Conservation (phyloP, 2,113 vertebrate species). For the Pristiophorus japonicus region DNA sequence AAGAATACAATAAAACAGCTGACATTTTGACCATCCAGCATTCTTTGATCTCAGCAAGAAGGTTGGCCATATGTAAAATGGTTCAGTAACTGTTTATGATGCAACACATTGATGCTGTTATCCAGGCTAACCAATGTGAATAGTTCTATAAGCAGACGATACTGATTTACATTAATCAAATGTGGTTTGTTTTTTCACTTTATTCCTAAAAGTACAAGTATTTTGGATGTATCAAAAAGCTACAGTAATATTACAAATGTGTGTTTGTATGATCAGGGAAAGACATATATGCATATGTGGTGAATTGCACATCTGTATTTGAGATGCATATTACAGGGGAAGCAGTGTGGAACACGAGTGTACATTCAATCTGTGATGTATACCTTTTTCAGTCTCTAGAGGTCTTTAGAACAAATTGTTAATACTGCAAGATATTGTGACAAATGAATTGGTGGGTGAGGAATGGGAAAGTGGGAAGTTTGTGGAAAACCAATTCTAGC, state of each 20-base stretch:
- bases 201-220: not conserved
- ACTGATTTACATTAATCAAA: not conserved
- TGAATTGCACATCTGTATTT: not conserved
- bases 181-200: not conserved
- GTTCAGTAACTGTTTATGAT: not conserved
- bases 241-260: not conserved
- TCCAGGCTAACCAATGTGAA: not conserved
- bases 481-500: not conserved
- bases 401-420: not conserved
- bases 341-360: not conserved
- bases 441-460: not conserved
- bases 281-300: not conserved
- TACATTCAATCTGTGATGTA: not conserved
- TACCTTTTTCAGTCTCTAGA: not conserved
- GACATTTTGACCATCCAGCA: not conserved
- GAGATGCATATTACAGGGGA: not conserved
- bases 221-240: not conserved
- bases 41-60: not conserved
- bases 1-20: not conserved
- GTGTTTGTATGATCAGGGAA: not conserved
- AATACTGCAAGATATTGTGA: not conserved
- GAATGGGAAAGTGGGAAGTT: not conserved
- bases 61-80: not conserved
- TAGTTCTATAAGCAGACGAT: not conserved
- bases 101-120: not conserved